Evolutionary conservation across 2,888 invertebrate species (phyloP).

Genomic region (Leistus spinibarbis): DNA sequence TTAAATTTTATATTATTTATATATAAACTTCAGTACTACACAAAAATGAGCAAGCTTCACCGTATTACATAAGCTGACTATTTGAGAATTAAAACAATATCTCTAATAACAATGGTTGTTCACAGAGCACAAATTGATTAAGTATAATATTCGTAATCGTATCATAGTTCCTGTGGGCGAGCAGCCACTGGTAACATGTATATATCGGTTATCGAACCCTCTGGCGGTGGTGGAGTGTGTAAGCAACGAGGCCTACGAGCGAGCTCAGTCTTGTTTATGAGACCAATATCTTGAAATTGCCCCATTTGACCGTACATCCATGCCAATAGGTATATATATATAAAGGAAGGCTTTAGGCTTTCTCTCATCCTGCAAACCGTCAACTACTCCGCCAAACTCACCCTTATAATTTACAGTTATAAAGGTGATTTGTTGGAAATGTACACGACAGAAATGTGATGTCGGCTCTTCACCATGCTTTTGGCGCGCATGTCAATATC

Average conservation of each 20-base stretch:
- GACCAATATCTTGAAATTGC: slow-evolving; percentile 41
- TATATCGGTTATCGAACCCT: slow-evolving; percentile 26
- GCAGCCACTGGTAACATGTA: background rate
- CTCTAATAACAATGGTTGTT: too few species aligned
- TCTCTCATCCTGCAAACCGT: slow-evolving; percentile 17
- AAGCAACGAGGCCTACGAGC: background rate
- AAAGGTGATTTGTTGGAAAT: slow-evolving; percentile 33
- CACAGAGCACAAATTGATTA: too few species aligned
- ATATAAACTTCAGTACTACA: too few species aligned
- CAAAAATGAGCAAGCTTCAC: too few species aligned
- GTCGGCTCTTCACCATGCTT: background rate
- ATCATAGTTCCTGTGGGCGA: too few species aligned
- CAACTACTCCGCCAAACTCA: slow-evolving; percentile 34
- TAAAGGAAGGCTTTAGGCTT: slow-evolving; percentile 21
- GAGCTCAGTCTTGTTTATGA: slow-evolving; percentile 41
- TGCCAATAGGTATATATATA: slow-evolving; percentile 32
- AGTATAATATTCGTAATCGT: too few species aligned
- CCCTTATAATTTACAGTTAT: slow-evolving; percentile 38
- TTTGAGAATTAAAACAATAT: too few species aligned
- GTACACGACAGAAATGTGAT: slow-evolving; percentile 29
- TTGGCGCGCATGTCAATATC: background rate
- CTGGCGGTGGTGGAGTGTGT: background rate
- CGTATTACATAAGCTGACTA: too few species aligned
- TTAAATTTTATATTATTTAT: too few species aligned
- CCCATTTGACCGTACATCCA: slow-evolving; percentile 41